A percentile compares a stretch with the other conserved stretches of the same genome.
Evolutionary conservation across 2,113 vertebrate species (phyloP).

Genomic region (Mormyrus lacerda): DNA sequence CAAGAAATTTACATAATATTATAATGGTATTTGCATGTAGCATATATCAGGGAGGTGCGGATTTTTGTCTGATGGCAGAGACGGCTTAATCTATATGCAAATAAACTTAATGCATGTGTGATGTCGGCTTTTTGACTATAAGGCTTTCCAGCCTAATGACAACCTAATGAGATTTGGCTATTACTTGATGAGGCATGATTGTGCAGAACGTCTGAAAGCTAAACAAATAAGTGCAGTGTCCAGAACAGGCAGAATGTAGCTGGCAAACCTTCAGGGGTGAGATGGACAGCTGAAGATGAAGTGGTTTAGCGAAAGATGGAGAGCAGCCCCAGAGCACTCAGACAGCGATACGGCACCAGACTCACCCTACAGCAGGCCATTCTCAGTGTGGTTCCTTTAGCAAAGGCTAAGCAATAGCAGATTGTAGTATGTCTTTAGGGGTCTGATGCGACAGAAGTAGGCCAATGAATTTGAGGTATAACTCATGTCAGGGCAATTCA

Average conservation of each 20-base stretch:
- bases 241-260: neutral
- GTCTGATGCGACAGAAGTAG: neutral
- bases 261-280: neutral
- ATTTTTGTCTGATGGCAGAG: neutral
- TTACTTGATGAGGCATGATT: neutral
- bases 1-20: conserved; percentile 1
- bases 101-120: neutral
- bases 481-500: neutral
- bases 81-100: conserved; percentile 4
- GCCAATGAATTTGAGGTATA: neutral
- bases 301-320: neutral
- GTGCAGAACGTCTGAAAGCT: neutral
- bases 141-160: neutral
- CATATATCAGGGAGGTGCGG: neutral
- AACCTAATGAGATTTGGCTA: neutral
- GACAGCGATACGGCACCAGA: neutral
- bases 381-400: neutral
- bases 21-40: neutral
- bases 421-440: neutral
- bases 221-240: neutral
- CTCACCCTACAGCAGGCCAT: neutral
- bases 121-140: neutral
- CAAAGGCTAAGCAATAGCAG: neutral
- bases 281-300: neutral
- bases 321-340: neutral